A percentile compares a stretch with the other conserved stretches of the same genome.
These are phyloP conservation scores for Zoanthus sansibaricus DNA, from an alignment of 92 coral and sea anemone species.

Conservation along the genomic window DNA sequence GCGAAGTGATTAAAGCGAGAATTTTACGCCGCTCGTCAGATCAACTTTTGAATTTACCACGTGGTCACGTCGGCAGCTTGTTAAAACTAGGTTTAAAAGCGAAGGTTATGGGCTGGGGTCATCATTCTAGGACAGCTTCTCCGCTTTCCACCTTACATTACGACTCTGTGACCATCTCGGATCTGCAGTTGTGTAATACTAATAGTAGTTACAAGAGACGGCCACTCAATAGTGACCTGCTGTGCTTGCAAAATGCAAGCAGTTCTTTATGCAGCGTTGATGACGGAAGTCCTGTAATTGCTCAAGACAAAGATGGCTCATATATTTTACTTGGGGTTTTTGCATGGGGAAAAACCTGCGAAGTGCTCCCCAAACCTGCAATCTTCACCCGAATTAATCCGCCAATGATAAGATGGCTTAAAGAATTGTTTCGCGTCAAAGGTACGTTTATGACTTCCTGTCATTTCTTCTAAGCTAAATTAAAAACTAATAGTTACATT, in stretches of 20 bases:
- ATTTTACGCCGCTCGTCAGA: constrained; percentile 11
- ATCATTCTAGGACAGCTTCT: constrained; percentile 53
- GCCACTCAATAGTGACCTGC: constrained; percentile 56
- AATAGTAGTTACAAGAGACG: constrained; percentile 42
- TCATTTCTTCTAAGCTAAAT: no score
- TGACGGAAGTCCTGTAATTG: constrained; percentile 80
- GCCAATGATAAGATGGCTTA: constrained; percentile 62
- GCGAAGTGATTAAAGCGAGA: constrained; percentile 62
- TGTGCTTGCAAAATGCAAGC: constrained; percentile 63
- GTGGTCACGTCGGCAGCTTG: not conserved
- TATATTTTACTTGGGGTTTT: constrained; percentile 77
- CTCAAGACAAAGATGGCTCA: constrained; percentile 40
- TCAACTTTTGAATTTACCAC: constrained; percentile 30
- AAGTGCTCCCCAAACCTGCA: constrained; percentile 56
- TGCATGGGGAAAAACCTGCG: constrained; percentile 78
- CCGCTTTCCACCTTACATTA: constrained; percentile 64
- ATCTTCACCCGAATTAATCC: constrained; percentile 67
- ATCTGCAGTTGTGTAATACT: constrained; percentile 49
- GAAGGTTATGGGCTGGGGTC: constrained; percentile 83
- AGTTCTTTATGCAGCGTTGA: constrained; percentile 71
- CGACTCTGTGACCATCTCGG: constrained; percentile 52
- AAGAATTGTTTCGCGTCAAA: constrained; percentile 58
- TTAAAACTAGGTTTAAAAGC: constrained; percentile 9
- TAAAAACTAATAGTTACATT: no score
- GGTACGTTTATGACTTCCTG: constrained; percentile 63